phyloP scores from a whole-genome alignment of 2,888 invertebrate species.

The Ametastegia equiseti region DNA sequence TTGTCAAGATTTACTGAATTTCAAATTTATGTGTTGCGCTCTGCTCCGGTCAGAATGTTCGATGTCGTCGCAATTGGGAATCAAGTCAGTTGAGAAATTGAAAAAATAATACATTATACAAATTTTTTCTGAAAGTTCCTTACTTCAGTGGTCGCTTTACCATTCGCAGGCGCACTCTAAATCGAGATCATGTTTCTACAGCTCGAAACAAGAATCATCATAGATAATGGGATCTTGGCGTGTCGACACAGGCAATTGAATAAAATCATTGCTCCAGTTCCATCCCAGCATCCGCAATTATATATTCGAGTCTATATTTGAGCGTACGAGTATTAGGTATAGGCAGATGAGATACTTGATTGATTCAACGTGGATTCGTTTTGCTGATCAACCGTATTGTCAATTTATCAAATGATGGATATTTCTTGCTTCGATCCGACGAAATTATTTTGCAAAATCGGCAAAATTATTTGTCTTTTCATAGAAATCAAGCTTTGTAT shows the following conservation, averaged over 20 bases:
- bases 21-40: neutral
- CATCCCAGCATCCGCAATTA: neutral
- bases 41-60: neutral
- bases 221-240: slow-evolving; percentile 17
- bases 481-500: neutral
- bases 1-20: neutral
- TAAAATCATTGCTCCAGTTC: slow-evolving; percentile 32
- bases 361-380: neutral
- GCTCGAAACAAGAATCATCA: neutral
- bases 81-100: neutral
- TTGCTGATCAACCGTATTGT: neutral
- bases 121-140: neutral
- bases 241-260: slow-evolving; percentile 30
- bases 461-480: neutral
- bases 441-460: neutral
- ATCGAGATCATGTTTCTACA: neutral
- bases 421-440: too few relatives aligned
- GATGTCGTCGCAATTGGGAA: neutral
- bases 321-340: neutral
- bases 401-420: too few relatives aligned
- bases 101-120: neutral
- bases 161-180: neutral
- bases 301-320: neutral
- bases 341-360: neutral
- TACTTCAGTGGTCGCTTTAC: neutral